Evolutionary conservation across 1,140 invertebrate genomes (phyloP), one percentile per base, ranked within the genome.

Genomic region (Drosophila lowei): DNA sequence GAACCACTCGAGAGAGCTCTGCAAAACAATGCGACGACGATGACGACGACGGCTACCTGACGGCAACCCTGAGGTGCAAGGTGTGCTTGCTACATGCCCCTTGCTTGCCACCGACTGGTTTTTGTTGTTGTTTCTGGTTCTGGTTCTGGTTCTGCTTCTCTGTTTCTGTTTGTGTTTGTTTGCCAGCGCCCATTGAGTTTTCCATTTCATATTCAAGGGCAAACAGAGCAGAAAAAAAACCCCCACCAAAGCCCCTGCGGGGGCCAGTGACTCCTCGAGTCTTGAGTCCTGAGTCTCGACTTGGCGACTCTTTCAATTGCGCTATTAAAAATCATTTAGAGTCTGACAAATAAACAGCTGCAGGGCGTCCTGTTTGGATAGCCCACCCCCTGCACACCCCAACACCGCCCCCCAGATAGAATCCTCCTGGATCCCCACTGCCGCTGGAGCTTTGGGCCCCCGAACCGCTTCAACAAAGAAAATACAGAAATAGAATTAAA

Each of bases 261-360:
- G 48, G 54, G 54, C 60, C 72, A 63, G 68, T 65, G 70, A 73
- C 71, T 38, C 11, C 34, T 73, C 64, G 71, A 64, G 57, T 64
- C 34, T 38, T 55, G 38, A 63, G 57, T 64, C 34, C 13, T 55
- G 38, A 63, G 68, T 73, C 34, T 38, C 71, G 57, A 73, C 52
- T 71, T 58, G 67, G 62, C 68, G 67, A 72, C 50, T 72, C 64
- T 70, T 78, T 70, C 77, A 79, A 79, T 79, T 60, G 77, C 77
- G 77, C 71, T 79, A 79, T 79, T 79, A 79, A 79, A 76, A 79
- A 79, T 79, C 77, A 79, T 79, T 79, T 79, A 79, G 58, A 73
- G 62, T 79, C 70, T 62, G 68, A 72, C 67, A 77, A 77, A 77
- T 57, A 77, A 77, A 59, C 75, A 72, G 71, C 71, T 67, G 71